A percentile compares a stretch with the other conserved stretches of the same genome.
phyloP scores from a whole-genome alignment of 1,140 invertebrate genomes.

The Saccostrea cuccullata region DNA sequence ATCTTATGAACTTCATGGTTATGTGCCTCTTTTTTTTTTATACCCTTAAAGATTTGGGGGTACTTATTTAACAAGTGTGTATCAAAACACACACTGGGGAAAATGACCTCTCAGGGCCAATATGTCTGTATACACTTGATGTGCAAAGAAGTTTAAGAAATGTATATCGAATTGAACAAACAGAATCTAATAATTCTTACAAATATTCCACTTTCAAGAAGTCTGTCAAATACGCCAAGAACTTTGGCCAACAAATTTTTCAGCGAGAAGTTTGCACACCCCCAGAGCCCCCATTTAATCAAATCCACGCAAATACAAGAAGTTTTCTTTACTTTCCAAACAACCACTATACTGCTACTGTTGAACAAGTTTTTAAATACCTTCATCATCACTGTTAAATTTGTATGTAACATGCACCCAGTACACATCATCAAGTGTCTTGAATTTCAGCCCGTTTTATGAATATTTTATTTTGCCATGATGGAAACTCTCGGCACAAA shows the following conservation, averaged over 20 bases:
- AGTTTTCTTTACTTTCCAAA: neutral
- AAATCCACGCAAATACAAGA: slow-evolving; percentile 5
- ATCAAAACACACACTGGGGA: slow-evolving; percentile 23
- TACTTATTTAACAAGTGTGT: slow-evolving; percentile 27
- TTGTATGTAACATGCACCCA: neutral
- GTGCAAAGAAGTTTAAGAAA: neutral
- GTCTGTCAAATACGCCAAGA: slow-evolving; percentile 18
- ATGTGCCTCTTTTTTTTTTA: neutral
- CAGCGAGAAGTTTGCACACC: slow-evolving; percentile 3
- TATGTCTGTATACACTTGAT: neutral
- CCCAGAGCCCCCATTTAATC: neutral
- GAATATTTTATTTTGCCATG: slow-evolving; percentile 25
- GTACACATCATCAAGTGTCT: neutral
- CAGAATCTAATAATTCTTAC: neutral
- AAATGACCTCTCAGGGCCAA: slow-evolving; percentile 11
- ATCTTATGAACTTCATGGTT: slow-evolving; percentile 21
- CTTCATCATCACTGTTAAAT: neutral
- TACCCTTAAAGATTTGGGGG: neutral
- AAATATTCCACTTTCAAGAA: slow-evolving; percentile 23
- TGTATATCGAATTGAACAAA: slow-evolving; percentile 31
- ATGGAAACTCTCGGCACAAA: neutral
- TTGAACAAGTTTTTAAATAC: neutral
- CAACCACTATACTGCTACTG: slow-evolving; percentile 1
- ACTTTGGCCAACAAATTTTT: slow-evolving; percentile 29
- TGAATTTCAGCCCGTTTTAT: neutral